phyloP scores from a whole-genome alignment of 1,140 invertebrate species.

The Drosophila triauraria region DNA sequence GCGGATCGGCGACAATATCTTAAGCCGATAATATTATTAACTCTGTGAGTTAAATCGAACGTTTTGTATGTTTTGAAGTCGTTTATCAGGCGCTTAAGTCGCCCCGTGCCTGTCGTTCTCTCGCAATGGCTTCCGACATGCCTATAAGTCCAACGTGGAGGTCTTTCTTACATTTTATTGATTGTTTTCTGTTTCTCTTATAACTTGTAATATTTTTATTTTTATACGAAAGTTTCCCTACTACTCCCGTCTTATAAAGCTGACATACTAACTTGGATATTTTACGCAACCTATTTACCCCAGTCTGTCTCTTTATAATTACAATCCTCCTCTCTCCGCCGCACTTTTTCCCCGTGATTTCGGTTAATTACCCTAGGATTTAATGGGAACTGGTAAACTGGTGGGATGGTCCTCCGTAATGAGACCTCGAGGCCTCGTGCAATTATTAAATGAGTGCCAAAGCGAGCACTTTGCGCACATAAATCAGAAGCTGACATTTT shows the following conservation, averaged over 20 bases:
- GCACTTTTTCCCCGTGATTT: slow-evolving; percentile 40
- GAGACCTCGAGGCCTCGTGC: slow-evolving; percentile 78
- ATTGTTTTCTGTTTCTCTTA: background rate
- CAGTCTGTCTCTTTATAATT: slow-evolving; percentile 1
- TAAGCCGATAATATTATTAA: slow-evolving; percentile 84
- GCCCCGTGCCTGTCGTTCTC: background rate
- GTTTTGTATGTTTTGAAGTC: slow-evolving; percentile 81
- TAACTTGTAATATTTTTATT: no score
- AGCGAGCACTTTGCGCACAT: slow-evolving; percentile 77
- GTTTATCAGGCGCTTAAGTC: slow-evolving; percentile 76
- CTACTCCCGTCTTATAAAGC: background rate
- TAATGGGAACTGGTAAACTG: slow-evolving; percentile 54
- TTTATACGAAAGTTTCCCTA: background rate
- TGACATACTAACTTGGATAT: background rate
- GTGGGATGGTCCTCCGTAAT: slow-evolving; percentile 61
- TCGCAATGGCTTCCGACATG: slow-evolving; percentile 59
- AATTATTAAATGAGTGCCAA: slow-evolving; percentile 82
- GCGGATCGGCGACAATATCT: slow-evolving; percentile 75
- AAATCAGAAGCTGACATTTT: slow-evolving; percentile 65
- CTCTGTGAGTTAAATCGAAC: slow-evolving; percentile 79
- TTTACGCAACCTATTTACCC: slow-evolving; percentile 31
- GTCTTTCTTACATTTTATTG: slow-evolving; percentile 15
- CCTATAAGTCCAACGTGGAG: slow-evolving; percentile 5
- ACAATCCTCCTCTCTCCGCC: background rate
- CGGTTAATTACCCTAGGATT: slow-evolving; percentile 70